Percentiles rank a stretch among this genome's conserved stretches.
Conservation (phyloP, 2,888 invertebrate genomes). For the Ectobius pallidus region DNA sequence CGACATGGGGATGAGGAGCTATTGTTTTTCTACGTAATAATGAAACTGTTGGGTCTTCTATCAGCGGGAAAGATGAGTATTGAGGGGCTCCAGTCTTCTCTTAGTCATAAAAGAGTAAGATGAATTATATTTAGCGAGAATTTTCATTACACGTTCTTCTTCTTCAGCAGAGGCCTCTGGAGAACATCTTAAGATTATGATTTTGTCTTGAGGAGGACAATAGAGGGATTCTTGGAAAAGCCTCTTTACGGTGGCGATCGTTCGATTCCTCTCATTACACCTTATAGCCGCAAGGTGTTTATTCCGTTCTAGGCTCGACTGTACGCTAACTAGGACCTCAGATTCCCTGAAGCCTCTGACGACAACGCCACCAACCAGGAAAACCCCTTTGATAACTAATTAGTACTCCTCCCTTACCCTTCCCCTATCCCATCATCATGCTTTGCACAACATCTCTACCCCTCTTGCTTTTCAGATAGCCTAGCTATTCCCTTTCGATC, state of each 20-base stretch:
- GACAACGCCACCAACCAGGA: conserved; percentile 35
- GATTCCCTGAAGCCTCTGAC: conserved; percentile 35
- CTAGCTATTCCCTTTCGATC: conserved; percentile 32
- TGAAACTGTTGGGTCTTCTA: conserved; percentile 20
- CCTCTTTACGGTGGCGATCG: neutral
- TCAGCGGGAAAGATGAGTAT: neutral
- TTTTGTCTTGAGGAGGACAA: too few species aligned
- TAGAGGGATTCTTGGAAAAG: too few species aligned
- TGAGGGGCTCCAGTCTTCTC: neutral
- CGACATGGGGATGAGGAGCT: conserved; percentile 37
- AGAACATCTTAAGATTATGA: too few species aligned
- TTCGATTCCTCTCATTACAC: neutral
- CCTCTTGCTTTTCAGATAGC: conserved; percentile 33
- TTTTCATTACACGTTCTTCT: neutral
- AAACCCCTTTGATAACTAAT: conserved; percentile 43
- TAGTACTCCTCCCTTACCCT: conserved; percentile 38
- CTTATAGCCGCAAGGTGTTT: conserved; percentile 2
- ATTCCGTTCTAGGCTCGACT: conserved; percentile 16
- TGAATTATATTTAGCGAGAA: neutral
- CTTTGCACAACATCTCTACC: conserved; percentile 44
- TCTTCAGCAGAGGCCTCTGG: too few species aligned
- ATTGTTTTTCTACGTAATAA: conserved; percentile 35
- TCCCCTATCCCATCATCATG: conserved; percentile 42
- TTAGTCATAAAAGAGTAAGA: neutral
- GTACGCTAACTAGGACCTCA: conserved; percentile 32